Percentiles rank a stretch among this genome's conserved stretches.
Evolutionary conservation across 2,888 invertebrate species (phyloP).

Genomic region (Pecten maximus): DNA sequence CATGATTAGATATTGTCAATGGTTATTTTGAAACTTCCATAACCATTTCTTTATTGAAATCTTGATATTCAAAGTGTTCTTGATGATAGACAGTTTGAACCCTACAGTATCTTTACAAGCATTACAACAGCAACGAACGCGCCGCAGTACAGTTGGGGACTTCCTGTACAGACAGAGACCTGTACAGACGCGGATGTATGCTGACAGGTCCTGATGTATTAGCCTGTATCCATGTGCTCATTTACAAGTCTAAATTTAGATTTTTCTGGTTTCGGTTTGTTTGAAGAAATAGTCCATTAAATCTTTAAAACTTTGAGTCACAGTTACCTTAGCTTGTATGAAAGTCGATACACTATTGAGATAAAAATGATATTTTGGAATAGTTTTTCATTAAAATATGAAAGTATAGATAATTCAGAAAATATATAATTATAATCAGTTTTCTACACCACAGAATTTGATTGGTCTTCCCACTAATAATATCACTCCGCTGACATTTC

Average conservation of each 20-base stretch:
- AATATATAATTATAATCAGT: not conserved
- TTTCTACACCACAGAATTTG: not conserved
- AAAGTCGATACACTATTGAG: not conserved
- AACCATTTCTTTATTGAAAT: too few species aligned
- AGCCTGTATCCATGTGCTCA: not conserved
- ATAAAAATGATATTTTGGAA: not conserved
- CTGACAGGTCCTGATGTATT: too few species aligned
- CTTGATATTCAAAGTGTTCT: too few species aligned
- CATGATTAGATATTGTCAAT: too few species aligned
- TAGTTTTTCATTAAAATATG: not conserved
- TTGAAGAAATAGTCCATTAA: not conserved
- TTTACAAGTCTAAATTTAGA: not conserved
- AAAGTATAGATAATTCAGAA: not conserved
- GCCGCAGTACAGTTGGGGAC: too few species aligned
- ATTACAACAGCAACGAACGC: too few species aligned
- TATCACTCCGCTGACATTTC: conserved; percentile 13
- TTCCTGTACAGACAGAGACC: too few species aligned
- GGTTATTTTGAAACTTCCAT: too few species aligned
- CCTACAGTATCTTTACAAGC: too few species aligned
- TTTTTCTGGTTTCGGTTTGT: not conserved
- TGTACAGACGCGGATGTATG: too few species aligned
- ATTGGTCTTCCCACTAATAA: not conserved
- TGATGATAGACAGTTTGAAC: too few species aligned
- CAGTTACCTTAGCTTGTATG: not conserved
- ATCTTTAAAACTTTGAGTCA: not conserved